Evolutionary conservation across 2,797 vertebrate species (phyloP), one percentile per base, ranked within the genome.

Genomic region (Pseudomugil tenellus): DNA sequence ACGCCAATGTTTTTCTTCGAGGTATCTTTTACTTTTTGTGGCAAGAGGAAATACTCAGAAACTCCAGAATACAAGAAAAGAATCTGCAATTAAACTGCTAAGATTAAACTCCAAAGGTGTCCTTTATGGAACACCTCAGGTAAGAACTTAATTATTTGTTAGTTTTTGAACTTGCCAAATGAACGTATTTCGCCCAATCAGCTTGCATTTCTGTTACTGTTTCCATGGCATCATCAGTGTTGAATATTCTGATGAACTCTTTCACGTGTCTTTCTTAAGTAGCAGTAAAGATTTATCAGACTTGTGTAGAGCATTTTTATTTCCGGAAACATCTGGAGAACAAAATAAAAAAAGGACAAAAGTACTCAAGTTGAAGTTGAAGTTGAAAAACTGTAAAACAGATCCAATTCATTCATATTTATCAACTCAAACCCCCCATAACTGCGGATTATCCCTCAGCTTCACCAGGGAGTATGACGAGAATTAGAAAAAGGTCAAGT

Each of bases 401-500:
- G 49, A 64, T n/a, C 57, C 37, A 21, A 41, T 69, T 76, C 70
- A 46, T 74, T 84, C 62, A 71, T 74, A 71, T 82, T 80, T 70
- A 80, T 72, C 65, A 71, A 58, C 39, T 23, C 68, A 49, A 49
- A 63, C 62, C 70, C 61, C 46, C 63, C 25, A 79, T 66, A 79
- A 74, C 76, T 59, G 60, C 74, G 77, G 67, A 80, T 79, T 65
- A 81, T 81, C 67, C 68, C 51, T 3, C 2, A 25, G 74, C 63
- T 62, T 76, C 63, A 26, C 60, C 46, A 32, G 43, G 52, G 62
- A 69, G 54, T 58, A 63, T 29, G 70, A 79, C 72, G 78, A 75
- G 63, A 83, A 77, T 72, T 77, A 74, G 74, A 86, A 82, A 76
- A 84, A 81, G 70, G 81, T 88, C 76, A 80, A 78, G 62, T 13